Evolutionary conservation across 2,797 vertebrate genomes (phyloP), one percentile per base, ranked within the genome.

Genomic region (Pogoniulus pusillus): DNA sequence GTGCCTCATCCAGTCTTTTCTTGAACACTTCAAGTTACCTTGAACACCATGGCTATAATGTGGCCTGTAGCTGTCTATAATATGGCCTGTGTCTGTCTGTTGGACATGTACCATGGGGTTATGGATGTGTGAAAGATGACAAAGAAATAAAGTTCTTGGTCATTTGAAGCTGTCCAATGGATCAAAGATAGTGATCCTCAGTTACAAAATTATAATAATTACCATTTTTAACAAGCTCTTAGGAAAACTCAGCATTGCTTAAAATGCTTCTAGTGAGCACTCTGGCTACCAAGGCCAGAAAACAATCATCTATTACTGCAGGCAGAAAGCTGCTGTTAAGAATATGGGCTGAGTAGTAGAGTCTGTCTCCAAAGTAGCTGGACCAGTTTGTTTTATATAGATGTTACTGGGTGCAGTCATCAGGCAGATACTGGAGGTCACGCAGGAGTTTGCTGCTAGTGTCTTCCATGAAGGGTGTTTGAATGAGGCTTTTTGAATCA

Each of bases 221-320:
- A 3, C 0, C 4, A 7, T 13, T 78, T 82, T 65, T 43, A 59
- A 24, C 20, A 26, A 39, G 12, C 9, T 55, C 10, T 10, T 65
- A 32, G 32, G 12, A 47, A 26, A 35, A 20, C n/a, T 39, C 26
- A 23, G 23, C 4, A 3, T 60, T 34, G 19, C 10, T 78, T 5
- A 16, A 43, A 51, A 41, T 5, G 9, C 53, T 11, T 18, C 0
- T 6, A 6, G 63, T 0, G 7, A 45, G 68, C 16, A 51, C 41
- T 4, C 41, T 15, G 41, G 41, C 7, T 9, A 1, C 6, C 17
- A 43, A 29, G 55, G 20, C 49, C 70, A 43, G 65, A 20, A 71
- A 81, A 43, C 19, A 2, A 1, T 72, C 26, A 6, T 27, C 24
- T 43, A 5, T 37, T 32, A 10, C 27, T 16, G 7, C 0, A 24